These are phyloP conservation scores for Calephelis nemesis DNA, from an alignment of 1,140 invertebrate species.

Conservation along the genomic window DNA sequence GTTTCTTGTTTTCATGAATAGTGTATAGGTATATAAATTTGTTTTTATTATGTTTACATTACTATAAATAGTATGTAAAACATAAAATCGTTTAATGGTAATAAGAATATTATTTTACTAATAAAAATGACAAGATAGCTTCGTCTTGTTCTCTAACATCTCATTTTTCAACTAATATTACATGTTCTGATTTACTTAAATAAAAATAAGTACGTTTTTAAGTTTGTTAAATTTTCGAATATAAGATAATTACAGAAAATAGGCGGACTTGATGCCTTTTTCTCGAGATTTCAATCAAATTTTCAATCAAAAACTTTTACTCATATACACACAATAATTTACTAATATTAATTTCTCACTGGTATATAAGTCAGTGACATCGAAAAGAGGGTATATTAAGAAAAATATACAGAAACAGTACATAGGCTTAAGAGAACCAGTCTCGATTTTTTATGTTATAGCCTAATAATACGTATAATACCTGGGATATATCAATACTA, in stretches of 20 bases:
- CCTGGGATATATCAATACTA: too few species aligned
- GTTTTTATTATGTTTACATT: too few species aligned
- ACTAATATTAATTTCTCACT: too few species aligned
- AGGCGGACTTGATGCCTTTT: slow-evolving; percentile 4
- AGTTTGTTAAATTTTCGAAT: neutral
- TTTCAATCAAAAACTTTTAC: neutral
- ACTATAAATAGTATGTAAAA: too few species aligned
- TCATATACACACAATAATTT: neutral
- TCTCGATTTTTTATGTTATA: too few species aligned
- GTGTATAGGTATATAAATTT: too few species aligned
- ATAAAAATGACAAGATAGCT: too few species aligned
- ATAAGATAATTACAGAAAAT: neutral
- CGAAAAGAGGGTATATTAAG: neutral
- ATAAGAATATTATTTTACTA: too few species aligned
- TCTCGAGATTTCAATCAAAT: neutral
- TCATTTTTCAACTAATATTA: neutral
- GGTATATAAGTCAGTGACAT: neutral
- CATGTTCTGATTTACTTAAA: slow-evolving; percentile 13
- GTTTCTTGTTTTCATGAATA: too few species aligned
- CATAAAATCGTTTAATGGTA: too few species aligned
- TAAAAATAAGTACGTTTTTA: slow-evolving; percentile 37
- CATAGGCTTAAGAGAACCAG: neutral
- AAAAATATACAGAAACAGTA: neutral
- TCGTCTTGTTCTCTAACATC: too few species aligned
- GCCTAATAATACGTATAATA: too few species aligned